Evolutionary conservation across 2,888 invertebrate species (phyloP).

Genomic region (Macrosoma leucophasiata): DNA sequence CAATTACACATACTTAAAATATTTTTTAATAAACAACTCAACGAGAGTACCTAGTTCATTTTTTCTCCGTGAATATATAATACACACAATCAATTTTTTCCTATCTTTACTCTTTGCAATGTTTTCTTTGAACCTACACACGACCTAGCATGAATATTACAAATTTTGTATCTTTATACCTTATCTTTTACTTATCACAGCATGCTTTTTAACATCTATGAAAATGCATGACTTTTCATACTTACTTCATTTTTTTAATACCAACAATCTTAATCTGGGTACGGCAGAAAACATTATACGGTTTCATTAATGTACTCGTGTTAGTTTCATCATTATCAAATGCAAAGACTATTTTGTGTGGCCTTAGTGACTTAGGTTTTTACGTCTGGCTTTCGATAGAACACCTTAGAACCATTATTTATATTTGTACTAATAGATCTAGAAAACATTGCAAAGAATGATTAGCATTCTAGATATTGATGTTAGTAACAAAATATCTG

Average conservation of each 20-base stretch:
- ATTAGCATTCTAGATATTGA: too few relatives aligned
- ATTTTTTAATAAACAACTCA: too few relatives aligned
- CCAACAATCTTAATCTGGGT: constrained; percentile 26
- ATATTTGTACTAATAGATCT: constrained; percentile 6
- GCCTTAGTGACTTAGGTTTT: constrained; percentile 40
- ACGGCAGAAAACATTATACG: constrained; percentile 42
- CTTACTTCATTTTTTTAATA: constrained; percentile 19
- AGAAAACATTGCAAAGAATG: constrained; percentile 72
- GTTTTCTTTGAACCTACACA: constrained; percentile 56
- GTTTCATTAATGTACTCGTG: constrained; percentile 36
- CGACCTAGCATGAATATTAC: constrained; percentile 39
- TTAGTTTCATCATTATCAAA: constrained; percentile 34
- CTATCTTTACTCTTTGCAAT: constrained; percentile 66
- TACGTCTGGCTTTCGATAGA: constrained; percentile 22
- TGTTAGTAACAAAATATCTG: too few relatives aligned
- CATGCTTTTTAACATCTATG: constrained; percentile 39
- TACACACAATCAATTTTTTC: too few relatives aligned
- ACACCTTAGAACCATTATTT: constrained; percentile 16
- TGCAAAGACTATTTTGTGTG: constrained; percentile 66
- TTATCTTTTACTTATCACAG: constrained; percentile 35
- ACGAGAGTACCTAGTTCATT: too few relatives aligned
- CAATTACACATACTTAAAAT: too few relatives aligned
- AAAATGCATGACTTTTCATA: constrained; percentile 18
- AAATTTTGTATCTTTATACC: constrained; percentile 29
- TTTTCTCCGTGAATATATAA: constrained; percentile 28